These are phyloP conservation scores for Sapajus apella DNA, from an alignment of 2,113 vertebrate genomes.

Conservation along the genomic window DNA sequence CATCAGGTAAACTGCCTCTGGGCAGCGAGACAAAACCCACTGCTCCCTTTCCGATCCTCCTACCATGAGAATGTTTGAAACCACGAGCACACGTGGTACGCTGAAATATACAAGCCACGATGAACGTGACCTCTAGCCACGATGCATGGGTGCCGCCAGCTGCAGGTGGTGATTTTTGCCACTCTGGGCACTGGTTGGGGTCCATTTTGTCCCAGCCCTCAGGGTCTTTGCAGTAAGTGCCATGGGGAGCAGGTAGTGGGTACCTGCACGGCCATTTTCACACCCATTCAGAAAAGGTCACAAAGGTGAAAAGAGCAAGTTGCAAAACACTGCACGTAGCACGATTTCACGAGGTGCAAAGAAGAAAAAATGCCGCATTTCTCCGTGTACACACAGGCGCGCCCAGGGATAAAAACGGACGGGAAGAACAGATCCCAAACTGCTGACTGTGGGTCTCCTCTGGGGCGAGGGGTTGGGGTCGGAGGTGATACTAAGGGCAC, in stretches of 20 bases:
- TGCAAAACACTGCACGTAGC: accelerated
- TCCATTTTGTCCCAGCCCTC: accelerated
- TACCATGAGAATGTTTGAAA: accelerated
- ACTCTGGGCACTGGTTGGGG: accelerated
- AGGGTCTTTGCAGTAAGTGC: accelerated
- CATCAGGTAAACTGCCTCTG: not conserved
- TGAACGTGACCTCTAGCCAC: not conserved
- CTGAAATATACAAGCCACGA: not conserved
- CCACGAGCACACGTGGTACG: accelerated
- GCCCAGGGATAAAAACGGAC: not conserved
- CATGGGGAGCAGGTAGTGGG: accelerated
- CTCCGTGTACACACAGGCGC: accelerated
- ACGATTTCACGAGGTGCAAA: not conserved
- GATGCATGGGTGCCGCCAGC: accelerated
- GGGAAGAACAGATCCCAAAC: not conserved
- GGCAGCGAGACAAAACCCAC: not conserved
- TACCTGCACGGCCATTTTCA: not conserved
- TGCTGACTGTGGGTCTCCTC: not conserved
- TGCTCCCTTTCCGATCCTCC: not conserved
- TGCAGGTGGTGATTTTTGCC: not conserved
- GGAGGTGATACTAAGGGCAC: not conserved
- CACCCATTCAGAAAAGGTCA: not conserved
- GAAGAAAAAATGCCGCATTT: not conserved
- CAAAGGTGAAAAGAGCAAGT: not conserved
- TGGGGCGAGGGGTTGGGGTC: accelerated